Conservation (phyloP, 2,888 invertebrate genomes). For the Leistus spinibarbis region DNA sequence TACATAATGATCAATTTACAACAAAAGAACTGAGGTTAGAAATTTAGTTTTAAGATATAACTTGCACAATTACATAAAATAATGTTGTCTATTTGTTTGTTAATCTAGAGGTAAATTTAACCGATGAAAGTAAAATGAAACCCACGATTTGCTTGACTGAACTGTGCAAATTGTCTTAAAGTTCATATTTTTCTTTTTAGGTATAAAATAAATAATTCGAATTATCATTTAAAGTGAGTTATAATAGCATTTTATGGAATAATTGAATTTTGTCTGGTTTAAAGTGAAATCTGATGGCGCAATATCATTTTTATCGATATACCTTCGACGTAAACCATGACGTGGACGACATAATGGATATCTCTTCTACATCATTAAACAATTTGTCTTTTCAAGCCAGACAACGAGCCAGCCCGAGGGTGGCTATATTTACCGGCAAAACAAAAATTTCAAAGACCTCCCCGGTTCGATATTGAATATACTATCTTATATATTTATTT, state of each 20-base stretch:
- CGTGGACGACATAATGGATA: constrained; percentile 20
- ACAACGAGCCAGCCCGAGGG: not conserved
- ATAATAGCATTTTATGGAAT: not conserved
- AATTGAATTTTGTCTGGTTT: not conserved
- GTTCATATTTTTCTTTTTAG: not conserved
- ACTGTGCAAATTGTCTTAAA: not conserved
- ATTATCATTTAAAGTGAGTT: not conserved
- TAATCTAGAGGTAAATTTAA: not conserved
- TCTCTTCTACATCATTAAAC: constrained; percentile 28
- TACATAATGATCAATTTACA: too few species aligned
- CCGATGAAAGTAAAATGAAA: not conserved
- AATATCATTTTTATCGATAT: not conserved
- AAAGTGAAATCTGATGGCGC: not conserved
- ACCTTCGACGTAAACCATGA: not conserved
- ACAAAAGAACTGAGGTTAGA: too few species aligned
- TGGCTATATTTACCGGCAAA: too few species aligned
- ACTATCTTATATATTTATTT: not conserved
- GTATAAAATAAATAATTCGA: not conserved
- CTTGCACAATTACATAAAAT: not conserved
- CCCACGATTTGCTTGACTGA: not conserved
- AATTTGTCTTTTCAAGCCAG: constrained; percentile 20
- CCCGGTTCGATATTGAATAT: not conserved
- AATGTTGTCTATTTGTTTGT: not conserved
- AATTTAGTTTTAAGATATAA: not conserved
- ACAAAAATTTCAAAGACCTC: not conserved